These are phyloP conservation scores for Microhierax caerulescens DNA, from an alignment of 2,797 vertebrate species.

Conservation along the genomic window DNA sequence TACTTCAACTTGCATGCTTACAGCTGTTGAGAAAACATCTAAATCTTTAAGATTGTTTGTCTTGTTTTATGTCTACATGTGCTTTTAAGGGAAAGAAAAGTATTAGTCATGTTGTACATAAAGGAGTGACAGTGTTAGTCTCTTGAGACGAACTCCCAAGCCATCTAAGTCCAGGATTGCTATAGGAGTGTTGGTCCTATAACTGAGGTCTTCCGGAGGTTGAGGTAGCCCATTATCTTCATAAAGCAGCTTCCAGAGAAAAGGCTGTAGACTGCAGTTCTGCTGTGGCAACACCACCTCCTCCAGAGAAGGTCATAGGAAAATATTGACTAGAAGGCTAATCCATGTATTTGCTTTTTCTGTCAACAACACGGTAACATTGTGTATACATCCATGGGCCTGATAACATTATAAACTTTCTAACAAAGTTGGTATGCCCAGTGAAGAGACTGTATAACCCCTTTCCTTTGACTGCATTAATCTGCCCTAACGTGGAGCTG, in stretches of 20 bases:
- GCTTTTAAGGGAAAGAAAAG: not conserved
- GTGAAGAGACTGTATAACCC: not conserved
- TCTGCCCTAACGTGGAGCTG: not conserved
- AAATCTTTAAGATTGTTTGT: not conserved
- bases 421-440: not conserved
- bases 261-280: not conserved
- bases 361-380: not conserved
- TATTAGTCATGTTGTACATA: not conserved
- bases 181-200: not conserved
- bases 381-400: fast-evolving
- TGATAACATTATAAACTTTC: not conserved
- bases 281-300: not conserved
- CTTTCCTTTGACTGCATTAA: not conserved
- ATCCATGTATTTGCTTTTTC: not conserved
- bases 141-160: not conserved
- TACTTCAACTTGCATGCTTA: not conserved
- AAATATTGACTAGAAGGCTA: not conserved
- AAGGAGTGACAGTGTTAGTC: not conserved
- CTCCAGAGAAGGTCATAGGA: not conserved
- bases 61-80: not conserved
- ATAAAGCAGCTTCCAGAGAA: not conserved
- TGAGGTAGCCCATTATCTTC: not conserved
- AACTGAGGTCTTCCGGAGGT: not conserved
- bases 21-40: not conserved
- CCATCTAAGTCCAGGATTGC: not conserved